Evolutionary conservation across 1,140 invertebrate genomes (phyloP).

Genomic region (Musca vetustissima): DNA sequence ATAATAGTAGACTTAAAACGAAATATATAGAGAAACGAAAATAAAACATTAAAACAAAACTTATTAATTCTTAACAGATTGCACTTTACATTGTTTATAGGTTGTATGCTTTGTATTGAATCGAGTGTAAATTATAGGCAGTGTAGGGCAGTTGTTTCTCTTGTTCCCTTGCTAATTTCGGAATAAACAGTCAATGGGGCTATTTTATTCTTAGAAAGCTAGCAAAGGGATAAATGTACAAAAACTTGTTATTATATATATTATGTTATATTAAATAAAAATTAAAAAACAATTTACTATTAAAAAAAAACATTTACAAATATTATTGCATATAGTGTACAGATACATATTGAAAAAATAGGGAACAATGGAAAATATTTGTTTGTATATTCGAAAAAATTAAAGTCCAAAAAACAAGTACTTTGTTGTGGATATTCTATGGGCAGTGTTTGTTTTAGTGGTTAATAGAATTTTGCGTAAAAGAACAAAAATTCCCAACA

Average conservation of each 20-base stretch:
- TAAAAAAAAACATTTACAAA: no score
- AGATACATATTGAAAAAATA: no score
- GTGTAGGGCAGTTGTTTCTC: constrained; percentile 21
- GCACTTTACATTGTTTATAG: constrained; percentile 19
- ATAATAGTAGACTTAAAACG: constrained; percentile 12
- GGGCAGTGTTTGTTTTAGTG: no score
- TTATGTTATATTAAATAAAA: constrained; percentile 7
- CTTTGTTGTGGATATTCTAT: no score
- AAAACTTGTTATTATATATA: constrained; percentile 10
- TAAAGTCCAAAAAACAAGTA: no score
- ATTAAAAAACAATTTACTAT: constrained; percentile 10
- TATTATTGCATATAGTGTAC: no score
- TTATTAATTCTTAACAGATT: constrained; percentile 18
- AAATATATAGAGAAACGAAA: background rate
- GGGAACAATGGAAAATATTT: no score
- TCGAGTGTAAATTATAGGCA: constrained; percentile 19
- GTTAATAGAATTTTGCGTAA: no score
- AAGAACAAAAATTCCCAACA: no score
- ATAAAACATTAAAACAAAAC: background rate
- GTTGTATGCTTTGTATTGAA: constrained; percentile 5
- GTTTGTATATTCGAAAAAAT: no score
- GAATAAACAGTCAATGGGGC: no score
- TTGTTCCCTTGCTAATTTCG: background rate
- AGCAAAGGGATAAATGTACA: background rate
- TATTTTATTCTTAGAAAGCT: no score